These are phyloP conservation scores for Tetramorium alpestre DNA, from an alignment of 1,140 invertebrate genomes.

Conservation along the genomic window DNA sequence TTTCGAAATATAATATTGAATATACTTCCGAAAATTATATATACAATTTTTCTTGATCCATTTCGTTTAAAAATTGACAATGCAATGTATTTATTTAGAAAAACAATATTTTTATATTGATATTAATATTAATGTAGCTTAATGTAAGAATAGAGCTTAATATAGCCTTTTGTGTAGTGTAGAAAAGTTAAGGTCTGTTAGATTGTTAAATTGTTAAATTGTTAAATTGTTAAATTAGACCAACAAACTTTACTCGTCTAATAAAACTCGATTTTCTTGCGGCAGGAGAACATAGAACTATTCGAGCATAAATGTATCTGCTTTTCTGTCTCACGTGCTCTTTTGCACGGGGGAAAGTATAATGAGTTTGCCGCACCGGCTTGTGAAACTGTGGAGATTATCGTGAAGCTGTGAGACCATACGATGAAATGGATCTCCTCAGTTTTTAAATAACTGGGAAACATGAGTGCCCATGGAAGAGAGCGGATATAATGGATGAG, in stretches of 20 bases:
- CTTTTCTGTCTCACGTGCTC: not conserved
- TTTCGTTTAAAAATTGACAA: not conserved
- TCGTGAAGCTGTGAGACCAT: not conserved
- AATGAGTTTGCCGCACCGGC: not conserved
- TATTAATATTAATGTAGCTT: too few species aligned
- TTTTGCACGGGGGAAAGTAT: not conserved
- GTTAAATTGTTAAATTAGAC: slow-evolving; percentile 12
- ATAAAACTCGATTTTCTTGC: not conserved
- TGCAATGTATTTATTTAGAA: too few species aligned
- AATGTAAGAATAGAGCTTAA: not conserved
- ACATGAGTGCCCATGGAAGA: slow-evolving; percentile 17
- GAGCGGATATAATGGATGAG: slow-evolving; percentile 39
- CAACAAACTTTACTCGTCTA: not conserved
- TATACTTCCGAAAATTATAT: not conserved
- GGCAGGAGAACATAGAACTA: not conserved
- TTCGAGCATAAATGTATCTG: not conserved
- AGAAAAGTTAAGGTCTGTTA: slow-evolving; percentile 11
- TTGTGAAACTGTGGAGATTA: slow-evolving; percentile 28
- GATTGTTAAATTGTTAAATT: slow-evolving; percentile 20
- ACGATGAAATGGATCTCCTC: not conserved
- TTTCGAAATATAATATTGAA: not conserved
- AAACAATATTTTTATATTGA: too few species aligned
- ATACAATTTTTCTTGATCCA: not conserved
- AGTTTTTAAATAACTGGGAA: slow-evolving; percentile 48
- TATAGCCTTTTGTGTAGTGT: not conserved